These are phyloP conservation scores for Rhinolophus sinicus DNA, from an alignment of 2,113 vertebrate genomes.

Conservation along the genomic window DNA sequence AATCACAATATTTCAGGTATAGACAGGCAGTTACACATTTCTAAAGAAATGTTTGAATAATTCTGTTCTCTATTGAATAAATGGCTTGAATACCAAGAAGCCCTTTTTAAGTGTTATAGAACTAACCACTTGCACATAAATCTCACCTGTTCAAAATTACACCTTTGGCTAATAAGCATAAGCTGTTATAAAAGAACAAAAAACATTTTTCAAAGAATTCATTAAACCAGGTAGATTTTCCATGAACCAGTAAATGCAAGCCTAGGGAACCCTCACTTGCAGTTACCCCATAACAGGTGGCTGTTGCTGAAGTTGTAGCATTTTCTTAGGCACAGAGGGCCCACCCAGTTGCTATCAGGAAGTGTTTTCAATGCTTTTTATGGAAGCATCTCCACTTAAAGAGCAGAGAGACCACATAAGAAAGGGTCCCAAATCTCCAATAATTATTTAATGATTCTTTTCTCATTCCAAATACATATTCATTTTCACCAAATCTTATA, in stretches of 20 bases:
- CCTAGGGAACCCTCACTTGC: neutral
- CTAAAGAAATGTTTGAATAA: conserved; percentile 5
- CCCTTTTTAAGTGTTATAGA: neutral
- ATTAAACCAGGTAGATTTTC: neutral
- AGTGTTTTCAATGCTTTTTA: neutral
- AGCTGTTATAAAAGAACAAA: neutral
- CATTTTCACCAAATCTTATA: neutral
- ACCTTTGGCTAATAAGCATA: neutral
- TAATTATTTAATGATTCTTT: neutral
- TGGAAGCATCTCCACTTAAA: neutral
- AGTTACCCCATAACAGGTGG: rapidly evolving
- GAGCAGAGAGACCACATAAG: neutral
- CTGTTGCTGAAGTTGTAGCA: neutral
- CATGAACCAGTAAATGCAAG: neutral
- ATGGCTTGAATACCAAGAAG: neutral
- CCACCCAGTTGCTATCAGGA: neutral
- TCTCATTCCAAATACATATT: conserved; percentile 7
- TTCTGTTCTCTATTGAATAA: conserved; percentile 28
- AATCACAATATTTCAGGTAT: neutral
- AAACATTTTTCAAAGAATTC: neutral
- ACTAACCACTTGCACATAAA: neutral
- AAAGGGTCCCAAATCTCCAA: neutral
- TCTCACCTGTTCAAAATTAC: conserved; percentile 5
- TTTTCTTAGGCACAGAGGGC: neutral
- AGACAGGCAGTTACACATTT: neutral